A percentile compares a stretch with the other conserved stretches of the same genome.
phyloP scores from a whole-genome alignment of 2,888 invertebrate genomes.

The Acrobasis suavella region DNA sequence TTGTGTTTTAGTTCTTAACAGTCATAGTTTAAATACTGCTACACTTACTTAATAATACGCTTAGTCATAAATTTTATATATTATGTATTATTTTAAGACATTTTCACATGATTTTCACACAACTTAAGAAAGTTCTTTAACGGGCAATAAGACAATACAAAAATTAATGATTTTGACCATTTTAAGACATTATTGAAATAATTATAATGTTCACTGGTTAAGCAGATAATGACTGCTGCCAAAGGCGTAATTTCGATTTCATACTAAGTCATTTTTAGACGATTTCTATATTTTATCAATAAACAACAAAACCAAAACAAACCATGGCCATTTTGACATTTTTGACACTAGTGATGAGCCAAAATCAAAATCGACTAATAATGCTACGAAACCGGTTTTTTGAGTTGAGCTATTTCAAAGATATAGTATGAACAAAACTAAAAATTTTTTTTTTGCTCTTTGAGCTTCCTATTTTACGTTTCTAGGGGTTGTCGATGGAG shows the following conservation, averaged over 20 bases:
- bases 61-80: no score
- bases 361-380: no score
- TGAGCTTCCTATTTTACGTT: not conserved
- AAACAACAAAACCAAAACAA: slow-evolving; percentile 22
- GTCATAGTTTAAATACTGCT: not conserved
- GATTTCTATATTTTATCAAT: not conserved
- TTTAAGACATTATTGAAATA: not conserved
- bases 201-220: not conserved
- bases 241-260: not conserved
- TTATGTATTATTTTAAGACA: no score
- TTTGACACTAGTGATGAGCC: not conserved
- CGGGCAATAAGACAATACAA: not conserved
- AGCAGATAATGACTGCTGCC: not conserved
- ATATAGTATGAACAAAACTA: no score
- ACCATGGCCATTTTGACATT: slow-evolving; percentile 14
- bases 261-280: not conserved
- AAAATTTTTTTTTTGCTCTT: no score
- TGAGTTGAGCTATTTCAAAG: no score
- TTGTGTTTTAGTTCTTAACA: not conserved
- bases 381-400: no score
- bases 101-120: no score
- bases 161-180: slow-evolving; percentile 4
- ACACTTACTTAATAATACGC: not conserved
- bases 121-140: no score
- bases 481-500: not conserved